Base-by-base conservation (phyloP, 2,113 vertebrate species). In the Heterochromis multidens region DNA sequence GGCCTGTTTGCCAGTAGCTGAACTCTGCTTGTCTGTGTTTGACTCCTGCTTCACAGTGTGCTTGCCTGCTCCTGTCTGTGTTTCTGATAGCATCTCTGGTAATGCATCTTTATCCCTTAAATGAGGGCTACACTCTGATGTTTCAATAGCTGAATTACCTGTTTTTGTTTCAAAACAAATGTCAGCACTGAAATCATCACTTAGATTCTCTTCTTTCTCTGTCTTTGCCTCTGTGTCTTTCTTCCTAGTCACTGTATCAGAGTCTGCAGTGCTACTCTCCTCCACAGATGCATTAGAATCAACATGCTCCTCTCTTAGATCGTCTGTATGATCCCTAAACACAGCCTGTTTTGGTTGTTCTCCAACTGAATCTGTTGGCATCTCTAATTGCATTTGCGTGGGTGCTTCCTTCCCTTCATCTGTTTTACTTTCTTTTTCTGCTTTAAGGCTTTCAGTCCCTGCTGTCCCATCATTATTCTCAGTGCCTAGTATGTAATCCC, bases 401-500 rank as follows among this genome's bases (percentile, higher is more conserved):
- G 29, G 7, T 63, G 29, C 84, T 81, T 90, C 17, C 54, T 23
- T 89, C 80, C 90, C 89, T 83, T 88, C 63, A 29, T 80, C 17
- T 11, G 56, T 54, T 21, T 82, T 56, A 19, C 4, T 85, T 56
- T 84, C 77, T 74, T 63, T 80, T 77, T 84, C 61, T 67, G 60
- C 25, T 58, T 82, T 63, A 46, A 65, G 25, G 5, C 62, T 82
- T 63, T 58, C 52, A 46, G 56, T 67, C 52, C 85, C 82, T 72
- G 58, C 37, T 83, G 62, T 74, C 61, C 17, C 27, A 3, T 14
- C 25, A 61, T 58, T 67, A 29, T 40, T 87, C 31, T 70, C 79
- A 49, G 23, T 90, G 14, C 94, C 94, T 88, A 95, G 89, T 82
- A 95, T 95, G 82, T 95, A 95, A 90, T 95, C 49, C 84, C 90